phyloP scores from a whole-genome alignment of 2,888 invertebrate genomes.

The Acrocera orbiculus region DNA sequence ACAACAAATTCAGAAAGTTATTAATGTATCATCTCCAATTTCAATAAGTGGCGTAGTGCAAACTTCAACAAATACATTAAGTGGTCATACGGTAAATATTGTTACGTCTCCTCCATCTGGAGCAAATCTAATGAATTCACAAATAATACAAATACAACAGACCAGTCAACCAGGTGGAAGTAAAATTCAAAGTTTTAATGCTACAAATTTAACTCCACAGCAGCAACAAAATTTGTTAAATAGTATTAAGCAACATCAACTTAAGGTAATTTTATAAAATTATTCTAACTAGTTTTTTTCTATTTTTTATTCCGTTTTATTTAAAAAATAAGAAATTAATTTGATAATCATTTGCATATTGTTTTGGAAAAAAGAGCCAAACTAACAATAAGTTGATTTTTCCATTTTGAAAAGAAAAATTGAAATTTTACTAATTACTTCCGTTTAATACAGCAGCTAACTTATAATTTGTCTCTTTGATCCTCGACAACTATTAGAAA shows the following conservation, averaged over 20 bases:
- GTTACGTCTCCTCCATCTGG: slow-evolving; percentile 6
- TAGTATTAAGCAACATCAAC: slow-evolving; percentile 22
- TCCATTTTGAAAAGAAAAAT: too few relatives aligned
- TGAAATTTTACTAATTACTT: too few relatives aligned
- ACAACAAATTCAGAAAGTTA: slow-evolving; percentile 18
- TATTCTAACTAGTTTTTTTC: not conserved
- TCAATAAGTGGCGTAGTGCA: not conserved
- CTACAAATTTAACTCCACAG: slow-evolving; percentile 23
- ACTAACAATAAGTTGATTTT: not conserved
- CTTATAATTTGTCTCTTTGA: too few relatives aligned
- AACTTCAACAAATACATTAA: not conserved
- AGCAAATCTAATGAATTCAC: slow-evolving; percentile 11
- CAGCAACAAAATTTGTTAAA: slow-evolving; percentile 27
- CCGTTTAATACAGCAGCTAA: slow-evolving; percentile 1
- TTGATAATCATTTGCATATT: not conserved
- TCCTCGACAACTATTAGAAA: too few relatives aligned
- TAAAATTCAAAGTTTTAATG: slow-evolving; percentile 21
- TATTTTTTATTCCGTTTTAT: not conserved
- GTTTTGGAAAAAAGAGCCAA: not conserved
- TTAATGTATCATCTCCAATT: slow-evolving; percentile 12
- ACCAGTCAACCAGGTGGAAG: slow-evolving; percentile 8
- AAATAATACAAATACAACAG: slow-evolving; percentile 18
- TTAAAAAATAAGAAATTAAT: not conserved
- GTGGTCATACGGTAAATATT: too few relatives aligned
- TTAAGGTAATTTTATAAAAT: slow-evolving; percentile 6